Evolutionary conservation across 2,113 vertebrate species (phyloP), one percentile per base, ranked within the genome.

Genomic region (Nannospalax galili): DNA sequence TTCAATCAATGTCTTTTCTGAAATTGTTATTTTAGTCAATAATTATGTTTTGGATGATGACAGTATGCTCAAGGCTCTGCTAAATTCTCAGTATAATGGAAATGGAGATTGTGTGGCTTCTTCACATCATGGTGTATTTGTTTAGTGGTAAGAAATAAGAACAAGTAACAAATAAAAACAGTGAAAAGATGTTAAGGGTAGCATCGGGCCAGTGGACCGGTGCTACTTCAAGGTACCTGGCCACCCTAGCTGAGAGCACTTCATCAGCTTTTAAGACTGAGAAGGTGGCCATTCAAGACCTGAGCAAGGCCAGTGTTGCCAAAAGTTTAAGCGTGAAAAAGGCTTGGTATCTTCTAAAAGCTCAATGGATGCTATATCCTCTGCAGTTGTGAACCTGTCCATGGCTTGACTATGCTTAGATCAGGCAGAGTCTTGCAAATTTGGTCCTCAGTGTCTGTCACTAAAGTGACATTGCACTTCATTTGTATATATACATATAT

Each of bases 51-150:
- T 48, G 7, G 81, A 81, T 8, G 5, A n/a, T n/a, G n/a, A n/a
- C n/a, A n/a, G n/a, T n/a, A n/a, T n/a, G n/a, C n/a, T n/a, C n/a
- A n/a, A n/a, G n/a, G n/a, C 7, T 82, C 37, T 72, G 22, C 42
- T 91, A 58, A 78, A 90, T 91, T 96, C 40, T 84, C 70, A 70
- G 17, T 65, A 28, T 69, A 75, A 37, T 58, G 26, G 82, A 79
- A 90, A 64, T 26, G 30, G 37, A 73, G 19, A 65, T 52, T 64
- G 15, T 45, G 3, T 64, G 7, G 0, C 30, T 60, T 88, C 19
- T 92, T 88, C 69, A 40, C 60, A n/a, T 92, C 9, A 22, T 40
- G n/a, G 7, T 48, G 6, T 11, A 91, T 60, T 72, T 62, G 1
- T 37, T 95, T 42, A 91, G 40, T 40, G 30, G 30, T 48, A 56